A percentile compares a stretch with the other conserved stretches of the same genome.
Evolutionary conservation across 1,140 invertebrate species (phyloP).

Genomic region (Rhopalosiphum maidis): DNA sequence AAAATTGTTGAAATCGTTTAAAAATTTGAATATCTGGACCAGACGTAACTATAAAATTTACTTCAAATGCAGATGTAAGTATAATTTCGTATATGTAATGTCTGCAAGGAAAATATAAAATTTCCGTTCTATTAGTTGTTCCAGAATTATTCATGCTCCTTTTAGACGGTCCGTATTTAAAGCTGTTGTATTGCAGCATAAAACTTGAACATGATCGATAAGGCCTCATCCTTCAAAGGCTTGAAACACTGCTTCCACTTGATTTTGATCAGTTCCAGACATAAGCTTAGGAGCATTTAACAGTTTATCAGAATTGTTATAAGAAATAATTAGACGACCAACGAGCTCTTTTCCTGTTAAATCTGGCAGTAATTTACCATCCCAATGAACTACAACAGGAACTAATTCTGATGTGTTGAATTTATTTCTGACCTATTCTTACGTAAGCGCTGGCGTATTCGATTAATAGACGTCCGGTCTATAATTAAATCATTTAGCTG

Average conservation of each 20-base stretch:
- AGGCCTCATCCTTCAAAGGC: constrained; percentile 33
- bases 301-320: constrained; percentile 43
- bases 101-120: neutral
- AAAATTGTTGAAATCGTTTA: too few relatives aligned
- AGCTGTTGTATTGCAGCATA: constrained; percentile 62
- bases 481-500: neutral
- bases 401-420: neutral
- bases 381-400: constrained; percentile 56
- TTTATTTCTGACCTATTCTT: neutral
- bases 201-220: neutral
- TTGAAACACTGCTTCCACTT: neutral
- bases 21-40: neutral
- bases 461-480: neutral
- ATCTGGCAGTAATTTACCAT: constrained; percentile 59
- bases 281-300: constrained; percentile 23
- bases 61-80: neutral
- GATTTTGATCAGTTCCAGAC: neutral
- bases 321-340: constrained; percentile 33
- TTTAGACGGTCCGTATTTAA: constrained; percentile 61
- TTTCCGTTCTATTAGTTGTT: neutral
- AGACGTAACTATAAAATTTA: neutral
- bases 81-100: constrained; percentile 58
- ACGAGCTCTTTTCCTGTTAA: constrained; percentile 51
- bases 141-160: constrained; percentile 55
- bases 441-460: neutral